Evolutionary conservation across 1,140 invertebrate species (phyloP).

Genomic region (Venturia canescens): DNA sequence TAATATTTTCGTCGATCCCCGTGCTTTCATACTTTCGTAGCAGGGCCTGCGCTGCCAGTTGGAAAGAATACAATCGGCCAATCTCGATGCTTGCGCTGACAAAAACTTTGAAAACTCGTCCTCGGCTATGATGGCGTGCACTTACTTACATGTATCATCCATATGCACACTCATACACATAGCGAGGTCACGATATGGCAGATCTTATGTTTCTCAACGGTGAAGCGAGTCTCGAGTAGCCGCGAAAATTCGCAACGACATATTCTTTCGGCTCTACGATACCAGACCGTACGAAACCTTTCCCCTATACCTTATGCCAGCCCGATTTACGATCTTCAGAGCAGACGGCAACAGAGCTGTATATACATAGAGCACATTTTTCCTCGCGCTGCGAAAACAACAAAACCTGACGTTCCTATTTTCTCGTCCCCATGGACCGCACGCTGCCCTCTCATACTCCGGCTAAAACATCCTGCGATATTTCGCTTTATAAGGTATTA

Average conservation of each 20-base stretch:
- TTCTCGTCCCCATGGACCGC: background rate
- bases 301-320: background rate
- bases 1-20: background rate
- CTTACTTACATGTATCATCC: conserved; percentile 14
- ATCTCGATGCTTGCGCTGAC: conserved; percentile 34
- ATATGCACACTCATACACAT: conserved; percentile 1
- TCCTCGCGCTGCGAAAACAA: conserved; percentile 6
- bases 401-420: background rate
- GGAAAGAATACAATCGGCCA: conserved; percentile 41
- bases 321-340: conserved; percentile 16
- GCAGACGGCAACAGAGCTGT: background rate
- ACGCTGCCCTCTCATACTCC: background rate
- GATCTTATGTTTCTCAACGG: background rate
- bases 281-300: background rate
- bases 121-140: conserved; percentile 30
- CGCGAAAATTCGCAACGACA: conserved; percentile 31
- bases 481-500: background rate
- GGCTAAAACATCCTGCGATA: background rate
- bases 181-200: background rate
- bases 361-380: background rate
- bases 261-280: conserved; percentile 16
- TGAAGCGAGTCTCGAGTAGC: background rate
- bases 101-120: conserved; percentile 43
- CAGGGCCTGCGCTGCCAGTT: background rate
- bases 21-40: background rate